phyloP scores from a whole-genome alignment of 2,888 invertebrate species.

The Epinotia ramella region DNA sequence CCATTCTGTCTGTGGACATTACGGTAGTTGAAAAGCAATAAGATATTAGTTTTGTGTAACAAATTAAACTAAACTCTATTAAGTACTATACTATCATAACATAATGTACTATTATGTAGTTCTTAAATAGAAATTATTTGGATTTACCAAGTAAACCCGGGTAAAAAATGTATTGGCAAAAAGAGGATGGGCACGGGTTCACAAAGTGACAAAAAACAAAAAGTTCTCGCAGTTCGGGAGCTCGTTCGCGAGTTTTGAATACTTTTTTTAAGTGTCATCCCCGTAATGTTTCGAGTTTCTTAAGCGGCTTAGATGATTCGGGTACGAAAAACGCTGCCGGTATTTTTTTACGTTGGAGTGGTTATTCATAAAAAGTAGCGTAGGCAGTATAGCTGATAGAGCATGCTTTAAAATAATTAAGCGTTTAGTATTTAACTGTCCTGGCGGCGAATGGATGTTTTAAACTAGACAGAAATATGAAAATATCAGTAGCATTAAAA shows the following conservation, averaged over 20 bases:
- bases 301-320: conserved; percentile 51
- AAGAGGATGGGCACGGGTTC: conserved; percentile 54
- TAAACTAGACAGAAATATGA: too few relatives aligned
- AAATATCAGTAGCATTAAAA: too few relatives aligned
- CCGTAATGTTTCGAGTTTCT: conserved; percentile 65
- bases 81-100: too few relatives aligned
- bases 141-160: conserved; percentile 18
- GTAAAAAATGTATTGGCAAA: conserved; percentile 52
- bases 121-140: too few relatives aligned
- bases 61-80: too few relatives aligned
- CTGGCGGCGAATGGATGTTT: too few relatives aligned
- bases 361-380: neutral
- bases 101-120: too few relatives aligned
- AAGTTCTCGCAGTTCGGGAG: conserved; percentile 53
- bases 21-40: too few relatives aligned
- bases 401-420: neutral
- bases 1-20: too few relatives aligned
- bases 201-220: conserved; percentile 59
- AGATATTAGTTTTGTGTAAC: too few relatives aligned
- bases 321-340: neutral
- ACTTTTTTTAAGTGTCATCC: conserved; percentile 64
- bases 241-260: conserved; percentile 65
- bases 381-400: neutral
- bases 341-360: neutral
- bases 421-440: too few relatives aligned